Percentiles rank a stretch among this genome's conserved stretches.
These are phyloP conservation scores for Nicator chloris DNA, from an alignment of 2,113 vertebrate species.

Conservation along the genomic window DNA sequence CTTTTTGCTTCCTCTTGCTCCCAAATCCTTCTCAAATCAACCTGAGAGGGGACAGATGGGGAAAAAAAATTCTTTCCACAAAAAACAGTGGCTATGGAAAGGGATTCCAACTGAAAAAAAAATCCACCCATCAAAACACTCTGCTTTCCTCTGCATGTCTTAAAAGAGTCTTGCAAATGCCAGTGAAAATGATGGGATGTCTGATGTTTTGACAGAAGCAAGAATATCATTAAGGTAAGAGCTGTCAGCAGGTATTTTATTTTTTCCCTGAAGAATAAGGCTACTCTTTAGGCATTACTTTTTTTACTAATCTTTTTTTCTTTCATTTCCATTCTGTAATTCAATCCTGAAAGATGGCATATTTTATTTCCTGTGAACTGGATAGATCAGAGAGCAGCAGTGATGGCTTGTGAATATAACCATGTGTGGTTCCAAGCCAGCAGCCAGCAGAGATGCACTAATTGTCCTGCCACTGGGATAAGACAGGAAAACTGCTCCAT, in stretches of 20 bases:
- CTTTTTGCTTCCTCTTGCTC: neutral
- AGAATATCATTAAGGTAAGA: constrained; percentile 43
- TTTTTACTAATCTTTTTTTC: constrained; percentile 5
- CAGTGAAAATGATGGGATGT: neutral
- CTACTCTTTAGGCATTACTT: constrained; percentile 15
- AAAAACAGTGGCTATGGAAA: neutral
- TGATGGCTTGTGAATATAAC: neutral
- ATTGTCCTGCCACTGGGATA: neutral
- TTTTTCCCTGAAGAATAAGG: constrained; percentile 29
- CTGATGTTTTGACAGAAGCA: constrained; percentile 48
- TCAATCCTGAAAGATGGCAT: neutral
- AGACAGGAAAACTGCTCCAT: neutral
- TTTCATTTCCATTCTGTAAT: constrained; percentile 10
- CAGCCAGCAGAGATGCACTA: neutral
- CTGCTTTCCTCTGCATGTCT: neutral
- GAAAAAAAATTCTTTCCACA: neutral
- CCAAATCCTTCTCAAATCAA: neutral
- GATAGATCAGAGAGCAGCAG: neutral
- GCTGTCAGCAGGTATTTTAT: constrained; percentile 47
- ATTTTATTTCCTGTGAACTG: constrained; percentile 15
- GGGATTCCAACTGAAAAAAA: neutral
- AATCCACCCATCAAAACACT: neutral
- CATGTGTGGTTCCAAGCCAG: neutral
- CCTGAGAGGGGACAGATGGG: neutral
- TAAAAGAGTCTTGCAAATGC: constrained; percentile 26